Evolutionary conservation across 1,140 invertebrate species (phyloP), one percentile per base, ranked within the genome.

Genomic region (Cecropterus lyciades): DNA sequence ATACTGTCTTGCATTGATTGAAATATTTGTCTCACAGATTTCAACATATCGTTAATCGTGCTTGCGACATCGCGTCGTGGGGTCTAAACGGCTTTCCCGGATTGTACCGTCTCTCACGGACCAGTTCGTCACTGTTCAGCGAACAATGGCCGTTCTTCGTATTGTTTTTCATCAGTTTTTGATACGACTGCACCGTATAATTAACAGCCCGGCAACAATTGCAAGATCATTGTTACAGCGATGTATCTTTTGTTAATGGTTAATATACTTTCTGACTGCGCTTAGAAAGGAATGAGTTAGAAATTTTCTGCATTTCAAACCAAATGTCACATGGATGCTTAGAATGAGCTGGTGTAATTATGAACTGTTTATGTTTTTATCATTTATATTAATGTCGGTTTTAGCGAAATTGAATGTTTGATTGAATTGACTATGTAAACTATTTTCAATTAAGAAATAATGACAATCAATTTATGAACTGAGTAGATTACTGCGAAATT

Each of bases 131-230:
- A 63, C 57, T 62, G 56, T 46, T 17, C 10, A 17, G 16, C 13
- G 45, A 62, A 62, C 59, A 62, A 62, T 62, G 33, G 46, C 59
- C 57, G 30, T 48, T 60, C 45, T 62, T 62, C 59, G 59, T 51
- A 62, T 62, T 63, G 59, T 63, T 51, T 63, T 63, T 63, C 59
- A 63, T 52, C 59, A 63, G 59, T 63, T 63, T 63, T 63, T 63
- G 59, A 63, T 52, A 48, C 59, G 59, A 51, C 59, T 56, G 53
- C 53, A 56, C 17, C 48, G 46, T 52, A 63, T 63, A 63, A 63
- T 63, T 63, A 63, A 63, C 59, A 63, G 33, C 46, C 57, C n/a
- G 17, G 15, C 37, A 63, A 51, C 60, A 63, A 63, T 63, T 63
- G 60, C 60, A 52, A 51, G 59, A 63, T 62, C 59, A 51, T 62